Conservation (phyloP, 2,113 vertebrate species). For the Pagrus major region DNA sequence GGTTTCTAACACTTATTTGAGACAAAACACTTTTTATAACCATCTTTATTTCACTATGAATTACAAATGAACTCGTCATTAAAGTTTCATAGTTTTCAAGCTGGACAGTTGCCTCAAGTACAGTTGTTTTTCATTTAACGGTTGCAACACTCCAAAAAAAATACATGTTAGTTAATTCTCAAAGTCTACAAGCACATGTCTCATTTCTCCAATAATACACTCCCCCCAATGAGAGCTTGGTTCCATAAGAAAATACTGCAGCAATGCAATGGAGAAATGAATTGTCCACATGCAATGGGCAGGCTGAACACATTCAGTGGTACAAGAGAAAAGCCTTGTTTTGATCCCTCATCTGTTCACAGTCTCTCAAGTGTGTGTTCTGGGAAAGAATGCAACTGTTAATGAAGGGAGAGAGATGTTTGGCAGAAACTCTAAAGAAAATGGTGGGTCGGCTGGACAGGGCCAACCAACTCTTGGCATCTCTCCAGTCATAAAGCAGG, state of each 20-base stretch:
- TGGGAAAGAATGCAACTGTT: constrained; percentile 67
- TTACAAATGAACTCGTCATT: neutral
- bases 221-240: constrained; percentile 34
- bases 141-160: constrained; percentile 15
- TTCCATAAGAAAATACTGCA: constrained; percentile 78
- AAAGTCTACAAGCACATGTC: constrained; percentile 11
- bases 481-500: constrained; percentile 44
- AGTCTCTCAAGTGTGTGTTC: constrained; percentile 54
- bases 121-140: constrained; percentile 4
- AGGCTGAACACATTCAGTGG: constrained; percentile 72
- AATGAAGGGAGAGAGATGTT: constrained; percentile 66
- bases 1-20: constrained; percentile 48
- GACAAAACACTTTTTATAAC: constrained; percentile 27
- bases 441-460: constrained; percentile 16
- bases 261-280: constrained; percentile 81
- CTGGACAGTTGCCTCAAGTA: constrained; percentile 5
- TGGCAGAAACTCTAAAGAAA: constrained; percentile 51
- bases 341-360: constrained; percentile 56
- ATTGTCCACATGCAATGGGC: constrained; percentile 79
- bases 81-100: constrained; percentile 7
- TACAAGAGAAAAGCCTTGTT: constrained; percentile 81
- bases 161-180: constrained; percentile 13
- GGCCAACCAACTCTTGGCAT: constrained; percentile 46
- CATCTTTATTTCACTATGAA: neutral
- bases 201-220: constrained; percentile 42